Conservation (phyloP, 2,113 vertebrate genomes). For the Erinaceus europaeus region DNA sequence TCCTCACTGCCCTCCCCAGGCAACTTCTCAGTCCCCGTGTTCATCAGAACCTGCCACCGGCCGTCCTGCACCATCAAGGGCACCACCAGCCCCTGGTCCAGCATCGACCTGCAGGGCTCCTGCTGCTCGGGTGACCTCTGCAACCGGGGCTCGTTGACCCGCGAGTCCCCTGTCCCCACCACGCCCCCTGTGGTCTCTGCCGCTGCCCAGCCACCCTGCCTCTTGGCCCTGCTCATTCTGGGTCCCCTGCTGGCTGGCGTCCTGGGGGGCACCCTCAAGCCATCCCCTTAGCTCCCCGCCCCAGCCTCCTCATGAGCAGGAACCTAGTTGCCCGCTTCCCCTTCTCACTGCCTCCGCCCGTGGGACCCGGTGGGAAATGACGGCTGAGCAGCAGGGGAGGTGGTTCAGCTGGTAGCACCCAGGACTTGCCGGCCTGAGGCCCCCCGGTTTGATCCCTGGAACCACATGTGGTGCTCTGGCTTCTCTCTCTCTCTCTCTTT, state of each 20-base stretch:
- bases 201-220: not conserved
- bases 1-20: not conserved
- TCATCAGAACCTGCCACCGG: slow-evolving; percentile 57
- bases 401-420: too few relatives aligned
- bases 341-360: not conserved
- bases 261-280: not conserved
- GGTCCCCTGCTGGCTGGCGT: not conserved
- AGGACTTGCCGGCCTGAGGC: too few relatives aligned
- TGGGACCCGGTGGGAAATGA: too few relatives aligned
- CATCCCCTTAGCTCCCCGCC: not conserved
- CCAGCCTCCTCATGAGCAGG: not conserved
- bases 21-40: slow-evolving; percentile 64
- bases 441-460: too few relatives aligned
- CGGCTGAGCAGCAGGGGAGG: too few relatives aligned
- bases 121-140: slow-evolving; percentile 53
- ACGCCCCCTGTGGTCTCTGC: rapidly evolving
- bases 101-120: slow-evolving; percentile 63
- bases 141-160: not conserved
- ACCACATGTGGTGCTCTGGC: too few relatives aligned
- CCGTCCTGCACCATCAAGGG: slow-evolving; percentile 44
- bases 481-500: not conserved
- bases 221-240: not conserved
- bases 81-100: slow-evolving; percentile 69
- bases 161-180: rapidly evolving
- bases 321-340: too few relatives aligned